Evolutionary conservation across 2,888 invertebrate genomes (phyloP), one percentile per base, ranked within the genome.

Genomic region (Caenorhabditis zanzibari): DNA sequence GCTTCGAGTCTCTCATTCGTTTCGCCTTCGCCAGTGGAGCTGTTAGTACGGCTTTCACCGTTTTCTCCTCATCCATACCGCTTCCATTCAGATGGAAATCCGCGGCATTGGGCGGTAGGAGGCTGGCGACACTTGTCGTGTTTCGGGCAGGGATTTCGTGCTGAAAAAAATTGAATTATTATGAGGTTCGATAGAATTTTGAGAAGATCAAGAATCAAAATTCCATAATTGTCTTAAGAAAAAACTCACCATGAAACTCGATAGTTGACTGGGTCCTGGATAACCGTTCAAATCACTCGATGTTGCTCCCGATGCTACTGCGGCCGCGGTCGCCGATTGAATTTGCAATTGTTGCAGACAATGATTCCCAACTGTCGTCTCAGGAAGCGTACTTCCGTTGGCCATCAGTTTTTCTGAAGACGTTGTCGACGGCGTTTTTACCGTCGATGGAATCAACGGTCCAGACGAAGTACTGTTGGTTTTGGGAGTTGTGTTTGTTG

Each of bases 81-180:
- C 68, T 75, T 24, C 84, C 84, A 38, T 84, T 84, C 41, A 84
- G 24, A 69, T 84, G 84, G 44, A 54, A 84, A n/a, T 84, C 83
- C 19, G 79, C 73, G 12, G 73, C 80, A 26, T 66, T 72, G 0
- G 84, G 69, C 5, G 81, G 80, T 32, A 82, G 32, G 12, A 82
- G 26, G 41, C 73, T 77, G 0, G 77, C 82, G 12, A 82, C 76
- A 52, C 73, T 82, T 14, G 69, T 64, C 56, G 82, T 79, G 38
- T 79, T 79, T 64, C 79, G 54, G 12, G 79, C 79, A 3, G 79
- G 79, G n/a, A 79, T 79, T 72, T 79, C 79, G 32, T 79, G 79
- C 79, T 79, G 71, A 35, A 79, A 79, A 1, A 16, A 12, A 19
- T 19, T 12, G 35, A 32, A n/a, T 26, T 32, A 49, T 26, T n/a